Conservation (phyloP, 2,797 vertebrate species). For the Crocodylus rhombifer region DNA sequence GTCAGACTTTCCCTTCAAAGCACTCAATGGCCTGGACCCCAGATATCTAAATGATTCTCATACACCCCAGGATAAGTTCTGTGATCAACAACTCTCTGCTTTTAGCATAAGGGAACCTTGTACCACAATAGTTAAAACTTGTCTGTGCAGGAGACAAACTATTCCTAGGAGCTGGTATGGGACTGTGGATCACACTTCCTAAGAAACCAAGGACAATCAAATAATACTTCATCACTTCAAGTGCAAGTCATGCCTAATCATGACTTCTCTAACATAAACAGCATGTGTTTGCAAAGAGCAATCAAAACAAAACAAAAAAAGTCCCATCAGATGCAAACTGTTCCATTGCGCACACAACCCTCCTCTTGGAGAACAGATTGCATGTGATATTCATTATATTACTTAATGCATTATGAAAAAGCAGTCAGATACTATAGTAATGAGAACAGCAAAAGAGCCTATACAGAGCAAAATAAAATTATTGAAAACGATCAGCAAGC, state of each 20-base stretch:
- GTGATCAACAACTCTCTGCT: rapidly evolving
- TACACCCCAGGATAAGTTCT: neutral
- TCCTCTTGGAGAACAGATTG: neutral
- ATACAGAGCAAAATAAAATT: neutral
- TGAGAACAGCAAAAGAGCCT: neutral
- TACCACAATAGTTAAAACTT: neutral
- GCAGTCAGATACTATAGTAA: neutral
- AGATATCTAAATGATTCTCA: neutral
- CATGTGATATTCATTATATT: neutral
- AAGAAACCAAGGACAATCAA: neutral
- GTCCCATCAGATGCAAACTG: neutral
- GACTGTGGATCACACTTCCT: neutral
- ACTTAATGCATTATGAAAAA: neutral
- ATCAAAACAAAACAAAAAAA: neutral
- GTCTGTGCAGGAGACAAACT: neutral
- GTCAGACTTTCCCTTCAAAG: neutral
- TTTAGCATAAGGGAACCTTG: neutral
- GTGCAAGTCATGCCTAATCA: neutral
- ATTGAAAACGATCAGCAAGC: neutral
- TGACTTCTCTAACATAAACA: neutral
- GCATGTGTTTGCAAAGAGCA: neutral
- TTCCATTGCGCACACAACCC: neutral
- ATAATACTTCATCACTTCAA: neutral
- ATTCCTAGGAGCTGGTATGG: neutral
- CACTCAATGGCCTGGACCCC: rapidly evolving